phyloP scores from a whole-genome alignment of 2,888 invertebrate genomes.

The Tetragonula carbonaria region DNA sequence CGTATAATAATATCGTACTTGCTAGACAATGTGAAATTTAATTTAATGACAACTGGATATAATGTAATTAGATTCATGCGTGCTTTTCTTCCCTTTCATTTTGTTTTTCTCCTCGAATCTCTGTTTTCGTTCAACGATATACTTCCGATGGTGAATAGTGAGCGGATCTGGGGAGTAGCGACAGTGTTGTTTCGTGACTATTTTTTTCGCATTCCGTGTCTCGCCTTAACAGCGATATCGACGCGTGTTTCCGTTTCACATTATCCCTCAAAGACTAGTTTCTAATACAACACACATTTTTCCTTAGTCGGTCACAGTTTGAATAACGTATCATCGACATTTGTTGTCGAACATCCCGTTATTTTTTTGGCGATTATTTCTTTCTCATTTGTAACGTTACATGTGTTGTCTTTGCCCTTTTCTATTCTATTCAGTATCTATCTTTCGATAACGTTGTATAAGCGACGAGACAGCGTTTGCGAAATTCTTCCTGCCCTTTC shows the following conservation, averaged over 20 bases:
- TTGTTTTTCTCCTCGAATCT: constrained; percentile 66
- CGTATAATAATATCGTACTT: constrained; percentile 81
- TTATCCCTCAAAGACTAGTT: constrained; percentile 18
- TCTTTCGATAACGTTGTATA: constrained; percentile 27
- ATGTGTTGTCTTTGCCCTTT: neutral
- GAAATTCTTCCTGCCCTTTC: constrained; percentile 64
- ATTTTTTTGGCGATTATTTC: neutral
- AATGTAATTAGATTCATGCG: constrained; percentile 78
- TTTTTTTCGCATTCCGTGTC: constrained; percentile 66
- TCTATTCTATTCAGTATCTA: neutral
- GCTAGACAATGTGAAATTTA: constrained; percentile 82
- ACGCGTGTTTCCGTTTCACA: neutral
- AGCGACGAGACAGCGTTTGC: constrained; percentile 66
- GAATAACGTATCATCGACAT: neutral
- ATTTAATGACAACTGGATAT: constrained; percentile 81
- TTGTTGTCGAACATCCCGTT: neutral
- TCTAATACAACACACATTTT: neutral
- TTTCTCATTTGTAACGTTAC: neutral
- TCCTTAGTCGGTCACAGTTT: neutral
- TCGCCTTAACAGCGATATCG: constrained; percentile 49
- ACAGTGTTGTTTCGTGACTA: constrained; percentile 54
- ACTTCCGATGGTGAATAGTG: constrained; percentile 65
- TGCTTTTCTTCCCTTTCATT: constrained; percentile 68
- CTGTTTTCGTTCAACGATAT: constrained; percentile 64
- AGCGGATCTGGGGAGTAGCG: constrained; percentile 67